Conservation (phyloP, 2,113 vertebrate species). For the Eulemur rufifrons region DNA sequence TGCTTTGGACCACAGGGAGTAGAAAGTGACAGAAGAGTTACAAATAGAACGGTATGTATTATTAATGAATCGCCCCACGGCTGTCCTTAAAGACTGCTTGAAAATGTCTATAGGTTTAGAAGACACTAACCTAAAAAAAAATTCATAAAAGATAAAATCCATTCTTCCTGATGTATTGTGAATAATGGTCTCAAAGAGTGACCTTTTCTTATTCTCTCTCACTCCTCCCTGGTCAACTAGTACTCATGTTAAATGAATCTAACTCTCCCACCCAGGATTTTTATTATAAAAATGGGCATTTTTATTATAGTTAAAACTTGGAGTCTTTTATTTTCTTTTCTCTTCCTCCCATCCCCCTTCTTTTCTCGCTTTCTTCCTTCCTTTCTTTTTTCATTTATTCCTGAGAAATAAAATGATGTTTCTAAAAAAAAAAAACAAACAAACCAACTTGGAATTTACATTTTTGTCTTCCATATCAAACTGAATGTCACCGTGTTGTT, state of each 20-base stretch:
- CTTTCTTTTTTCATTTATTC: background rate
- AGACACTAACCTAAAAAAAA: constrained; percentile 19
- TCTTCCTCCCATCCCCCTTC: background rate
- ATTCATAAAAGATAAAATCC: constrained; percentile 29
- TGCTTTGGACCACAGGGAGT: constrained; percentile 30
- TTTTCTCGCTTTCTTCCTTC: background rate
- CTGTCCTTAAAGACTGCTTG: constrained; percentile 47
- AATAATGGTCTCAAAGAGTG: constrained; percentile 4
- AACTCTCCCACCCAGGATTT: background rate
- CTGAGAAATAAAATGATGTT: background rate
- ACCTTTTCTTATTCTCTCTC: background rate
- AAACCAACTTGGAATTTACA: background rate
- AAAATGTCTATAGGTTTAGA: constrained; percentile 53
- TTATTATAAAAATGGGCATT: background rate
- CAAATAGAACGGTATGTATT: constrained; percentile 62
- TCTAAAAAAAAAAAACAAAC: background rate
- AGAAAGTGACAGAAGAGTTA: constrained; percentile 54
- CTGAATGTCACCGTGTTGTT: background rate
- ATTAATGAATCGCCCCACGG: constrained; percentile 51
- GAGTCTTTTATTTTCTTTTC: background rate
- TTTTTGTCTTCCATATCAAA: constrained; percentile 3
- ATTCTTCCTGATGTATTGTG: background rate
- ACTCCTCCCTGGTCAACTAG: background rate
- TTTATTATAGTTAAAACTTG: background rate
- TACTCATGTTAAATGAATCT: background rate